Evolutionary conservation across 2,888 invertebrate genomes (phyloP), one percentile per base, ranked within the genome.

Genomic region (Aleiodes alternator): DNA sequence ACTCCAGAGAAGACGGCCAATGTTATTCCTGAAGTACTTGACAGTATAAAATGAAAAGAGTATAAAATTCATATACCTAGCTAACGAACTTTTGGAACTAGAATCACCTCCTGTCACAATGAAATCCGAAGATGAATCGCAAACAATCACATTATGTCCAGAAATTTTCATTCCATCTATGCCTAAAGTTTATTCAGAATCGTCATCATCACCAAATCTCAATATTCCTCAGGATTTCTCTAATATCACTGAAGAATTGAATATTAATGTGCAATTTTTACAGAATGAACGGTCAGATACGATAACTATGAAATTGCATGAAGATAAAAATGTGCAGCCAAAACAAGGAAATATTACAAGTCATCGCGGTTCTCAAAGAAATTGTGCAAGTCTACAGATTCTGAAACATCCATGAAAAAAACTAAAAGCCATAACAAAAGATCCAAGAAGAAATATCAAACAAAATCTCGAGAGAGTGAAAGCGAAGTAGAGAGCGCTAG

Each of bases 21-120:
- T 23, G 48, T 34, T 0, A 51, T 43, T n/a, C 48, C 23, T 9
- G 59, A 59, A 31, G 59, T 66, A 43, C 34, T 12, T 11, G 29
- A 53, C n/a, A 61, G 66, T n/a, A 16, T 38, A 12, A 73, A 69
- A 12, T 31, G n/a, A 16, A 61, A 66, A 4, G 73, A 68, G 16
- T 66, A 82, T 77, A 88, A 87, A 72, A 84, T 80, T 4, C 85
- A 84, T 70, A n/a, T n/a, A n/a, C n/a, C 73, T 87, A 23, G 84
- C 84, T 0, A 82, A 86, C 0, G 88, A 89, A 70, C 84, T 87
- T 70, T 80, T 87, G 38, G 77, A 83, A 51, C 78, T 85, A 4
- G 80, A 84, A 34, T 80, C 81, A 11, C 80, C 80, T 16, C 16
- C 51, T 14, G 31, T 43, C 11, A 12, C 38, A 4, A 51, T 29